These are phyloP conservation scores for Perca fluviatilis DNA, from an alignment of 2,113 vertebrate genomes.

Conservation along the genomic window DNA sequence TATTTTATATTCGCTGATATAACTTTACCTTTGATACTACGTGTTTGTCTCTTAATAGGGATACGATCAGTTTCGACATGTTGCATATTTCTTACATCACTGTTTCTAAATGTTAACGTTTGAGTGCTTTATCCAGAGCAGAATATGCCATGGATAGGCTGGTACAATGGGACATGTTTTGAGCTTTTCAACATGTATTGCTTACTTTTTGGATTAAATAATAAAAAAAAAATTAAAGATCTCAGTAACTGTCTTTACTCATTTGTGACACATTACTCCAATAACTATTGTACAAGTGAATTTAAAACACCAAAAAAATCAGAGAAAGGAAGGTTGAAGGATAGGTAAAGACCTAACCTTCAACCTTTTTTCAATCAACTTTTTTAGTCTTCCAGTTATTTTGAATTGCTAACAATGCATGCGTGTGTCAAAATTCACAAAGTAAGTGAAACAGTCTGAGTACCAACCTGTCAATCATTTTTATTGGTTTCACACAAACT, in stretches of 20 bases:
- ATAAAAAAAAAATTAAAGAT: conserved; percentile 46
- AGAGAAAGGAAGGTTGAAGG: neutral
- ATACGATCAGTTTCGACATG: neutral
- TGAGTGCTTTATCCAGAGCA: neutral
- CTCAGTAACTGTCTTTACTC: conserved; percentile 5
- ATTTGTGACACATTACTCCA: neutral
- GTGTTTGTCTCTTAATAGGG: conserved; percentile 15
- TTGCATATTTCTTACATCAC: conserved; percentile 8
- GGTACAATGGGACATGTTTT: neutral
- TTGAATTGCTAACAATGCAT: too few relatives aligned
- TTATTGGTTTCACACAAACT: too few relatives aligned
- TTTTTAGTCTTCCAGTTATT: too few relatives aligned
- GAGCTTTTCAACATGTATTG: conserved; percentile 30
- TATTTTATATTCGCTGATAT: conserved; percentile 24
- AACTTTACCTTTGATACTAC: conserved; percentile 34
- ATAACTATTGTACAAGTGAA: neutral
- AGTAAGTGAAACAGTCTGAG: too few relatives aligned
- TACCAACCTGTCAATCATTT: too few relatives aligned
- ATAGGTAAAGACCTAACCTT: neutral
- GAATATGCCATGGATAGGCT: neutral
- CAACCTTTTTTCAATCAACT: too few relatives aligned
- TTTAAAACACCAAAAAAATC: neutral
- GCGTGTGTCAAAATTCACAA: too few relatives aligned
- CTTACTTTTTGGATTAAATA: conserved; percentile 36
- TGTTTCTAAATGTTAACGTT: conserved; percentile 11